phyloP scores from a whole-genome alignment of 2,797 vertebrate genomes.

The Syncerus caffer region DNA sequence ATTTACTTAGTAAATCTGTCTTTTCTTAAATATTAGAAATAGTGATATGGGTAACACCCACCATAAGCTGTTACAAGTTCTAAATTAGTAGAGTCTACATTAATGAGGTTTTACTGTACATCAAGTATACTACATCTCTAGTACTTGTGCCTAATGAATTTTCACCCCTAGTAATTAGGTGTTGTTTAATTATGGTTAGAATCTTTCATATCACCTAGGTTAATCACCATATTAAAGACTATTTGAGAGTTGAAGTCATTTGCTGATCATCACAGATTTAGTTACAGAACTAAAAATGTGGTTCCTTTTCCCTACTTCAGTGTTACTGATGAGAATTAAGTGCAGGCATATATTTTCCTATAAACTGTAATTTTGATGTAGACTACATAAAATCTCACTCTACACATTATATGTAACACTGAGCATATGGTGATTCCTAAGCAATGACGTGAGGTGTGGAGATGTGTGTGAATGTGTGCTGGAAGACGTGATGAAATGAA shows the following conservation, averaged over 20 bases:
- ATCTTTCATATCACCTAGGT: not conserved
- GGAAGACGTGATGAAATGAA: not conserved
- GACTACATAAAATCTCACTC: not conserved
- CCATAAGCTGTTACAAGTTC: not conserved
- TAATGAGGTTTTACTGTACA: not conserved
- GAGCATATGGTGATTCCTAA: slow-evolving; percentile 36
- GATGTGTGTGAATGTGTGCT: not conserved
- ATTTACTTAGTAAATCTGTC: not conserved
- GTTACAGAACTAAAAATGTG: not conserved
- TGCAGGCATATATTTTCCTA: not conserved
- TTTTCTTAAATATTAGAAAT: not conserved
- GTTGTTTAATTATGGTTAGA: slow-evolving; percentile 15
- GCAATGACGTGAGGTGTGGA: not conserved
- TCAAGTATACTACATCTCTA: not conserved
- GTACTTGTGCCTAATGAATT: not conserved
- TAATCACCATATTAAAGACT: slow-evolving; percentile 8
- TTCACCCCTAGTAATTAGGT: not conserved
- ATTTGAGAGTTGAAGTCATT: slow-evolving; percentile 30
- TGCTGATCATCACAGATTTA: not conserved
- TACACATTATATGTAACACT: slow-evolving; percentile 10
- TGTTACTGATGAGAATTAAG: slow-evolving; percentile 42
- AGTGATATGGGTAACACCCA: not conserved
- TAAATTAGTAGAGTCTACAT: not conserved
- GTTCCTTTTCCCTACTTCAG: not conserved
- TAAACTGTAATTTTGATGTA: slow-evolving; percentile 36